These are phyloP conservation scores for Coelopa pilipes DNA, from an alignment of 2,888 invertebrate species.

Conservation along the genomic window DNA sequence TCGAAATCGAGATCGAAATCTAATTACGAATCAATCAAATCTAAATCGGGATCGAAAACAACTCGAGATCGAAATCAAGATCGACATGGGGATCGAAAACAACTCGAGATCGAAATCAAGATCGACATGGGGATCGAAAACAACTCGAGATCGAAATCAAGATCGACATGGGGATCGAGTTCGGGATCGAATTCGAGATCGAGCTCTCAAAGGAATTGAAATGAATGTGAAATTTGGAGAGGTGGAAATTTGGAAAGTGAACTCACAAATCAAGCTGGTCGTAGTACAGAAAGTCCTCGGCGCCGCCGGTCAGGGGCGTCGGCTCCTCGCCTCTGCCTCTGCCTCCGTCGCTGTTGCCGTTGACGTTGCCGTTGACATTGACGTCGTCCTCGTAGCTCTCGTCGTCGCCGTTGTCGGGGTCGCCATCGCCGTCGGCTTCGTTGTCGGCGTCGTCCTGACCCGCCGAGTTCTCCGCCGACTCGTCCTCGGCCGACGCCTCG, in stretches of 20 bases:
- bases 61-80: too few species aligned
- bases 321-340: slow-evolving; percentile 47
- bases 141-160: neutral
- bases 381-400: slow-evolving; percentile 46
- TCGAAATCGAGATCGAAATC: too few species aligned
- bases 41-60: neutral
- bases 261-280: slow-evolving; percentile 66
- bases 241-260: slow-evolving; percentile 31
- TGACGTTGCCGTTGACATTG: slow-evolving; percentile 47
- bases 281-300: slow-evolving; percentile 61
- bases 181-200: slow-evolving; percentile 17
- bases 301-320: slow-evolving; percentile 52
- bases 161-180: slow-evolving; percentile 38
- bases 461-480: slow-evolving; percentile 42
- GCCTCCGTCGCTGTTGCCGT: slow-evolving; percentile 55
- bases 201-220: too few species aligned
- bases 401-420: slow-evolving; percentile 44
- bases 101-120: too few species aligned
- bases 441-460: slow-evolving; percentile 43
- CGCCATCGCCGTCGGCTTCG: slow-evolving; percentile 39
- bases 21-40: slow-evolving; percentile 41
- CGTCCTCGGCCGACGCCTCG: slow-evolving; percentile 17
- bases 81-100: too few species aligned
- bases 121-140: slow-evolving; percentile 17
- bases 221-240: too few species aligned